Evolutionary conservation across 2,888 invertebrate genomes (phyloP), one percentile per base, ranked within the genome.

Genomic region (Zaprionus lineosus): DNA sequence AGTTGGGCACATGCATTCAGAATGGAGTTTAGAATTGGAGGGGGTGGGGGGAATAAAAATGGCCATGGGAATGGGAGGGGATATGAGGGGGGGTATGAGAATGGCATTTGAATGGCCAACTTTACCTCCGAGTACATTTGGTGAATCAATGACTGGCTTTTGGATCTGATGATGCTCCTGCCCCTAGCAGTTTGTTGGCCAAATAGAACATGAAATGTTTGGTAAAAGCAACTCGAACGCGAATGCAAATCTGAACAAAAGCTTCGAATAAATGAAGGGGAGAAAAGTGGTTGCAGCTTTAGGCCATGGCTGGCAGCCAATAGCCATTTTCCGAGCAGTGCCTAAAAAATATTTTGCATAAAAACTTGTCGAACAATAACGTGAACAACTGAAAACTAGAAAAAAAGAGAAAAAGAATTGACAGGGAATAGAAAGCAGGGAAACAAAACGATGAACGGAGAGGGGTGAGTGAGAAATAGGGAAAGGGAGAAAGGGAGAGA

Each of bases 351-450:
- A 74, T 69, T 74, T 74, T 63, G 16, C 39, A 53, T 60, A 51
- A 69, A 78, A 74, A 66, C 65, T 81, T 81, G 75, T 69, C 37
- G 59, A 74, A 77, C 74, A 75, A 77, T 77, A 62, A 74, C 41
- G 67, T 53, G 73, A 56, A 73, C 57, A 73, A 55, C 52, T 39
- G 21, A 12, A 47, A 26, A n/a, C n/a, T 37, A 60, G 40, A 34
- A 24, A 14, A 14, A 26, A 28, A 56, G 18, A 43, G 56, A 18
- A n/a, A n/a, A n/a, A n/a, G n/a, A n/a, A n/a, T n/a, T n/a, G n/a
- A n/a, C n/a, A n/a, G n/a, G n/a, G n/a, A n/a, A n/a, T n/a, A n/a
- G n/a, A n/a, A n/a, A n/a, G n/a, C n/a, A n/a, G n/a, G n/a, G n/a
- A n/a, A n/a, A n/a, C n/a, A n/a, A n/a, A n/a, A n/a, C n/a, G n/a